A percentile compares a stretch with the other conserved stretches of the same genome.
These are phyloP conservation scores for Pelodytes ibericus DNA, from an alignment of 2,797 vertebrate genomes.

Conservation along the genomic window DNA sequence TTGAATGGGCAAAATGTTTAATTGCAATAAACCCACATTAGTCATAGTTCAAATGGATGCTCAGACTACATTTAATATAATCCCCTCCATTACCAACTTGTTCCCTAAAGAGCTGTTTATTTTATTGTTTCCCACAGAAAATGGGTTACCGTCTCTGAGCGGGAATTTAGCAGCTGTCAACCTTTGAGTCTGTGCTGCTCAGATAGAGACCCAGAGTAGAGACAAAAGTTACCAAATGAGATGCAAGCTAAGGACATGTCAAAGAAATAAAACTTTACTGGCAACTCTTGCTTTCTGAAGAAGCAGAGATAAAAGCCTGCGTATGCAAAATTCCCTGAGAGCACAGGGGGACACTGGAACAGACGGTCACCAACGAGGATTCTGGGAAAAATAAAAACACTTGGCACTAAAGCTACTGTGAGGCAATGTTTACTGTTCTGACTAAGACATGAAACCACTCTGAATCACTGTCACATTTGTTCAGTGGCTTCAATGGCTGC, in stretches of 20 bases:
- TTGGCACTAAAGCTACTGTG: slow-evolving; percentile 15
- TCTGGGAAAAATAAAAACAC: slow-evolving; percentile 13
- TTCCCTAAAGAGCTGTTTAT: slow-evolving; percentile 38
- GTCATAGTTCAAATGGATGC: slow-evolving; percentile 12
- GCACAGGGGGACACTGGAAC: slow-evolving; percentile 11
- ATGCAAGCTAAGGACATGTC: slow-evolving; percentile 9
- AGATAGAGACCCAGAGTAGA: slow-evolving; percentile 40
- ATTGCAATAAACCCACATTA: slow-evolving; percentile 25
- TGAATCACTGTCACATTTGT: slow-evolving; percentile 42
- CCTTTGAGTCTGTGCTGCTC: slow-evolving; percentile 28
- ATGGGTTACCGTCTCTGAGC: slow-evolving; percentile 37
- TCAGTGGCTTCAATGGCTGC: slow-evolving; percentile 33
- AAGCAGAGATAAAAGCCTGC: slow-evolving; percentile 28
- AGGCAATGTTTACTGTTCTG: slow-evolving; percentile 7
- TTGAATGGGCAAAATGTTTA: slow-evolving; percentile 1
- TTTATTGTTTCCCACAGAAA: slow-evolving; percentile 53
- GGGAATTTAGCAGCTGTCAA: slow-evolving; percentile 46
- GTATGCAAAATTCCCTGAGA: slow-evolving; percentile 21
- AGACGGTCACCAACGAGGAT: slow-evolving; percentile 6
- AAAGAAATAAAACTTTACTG: slow-evolving; percentile 35
- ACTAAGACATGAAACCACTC: slow-evolving; percentile 1
- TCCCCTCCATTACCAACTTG: slow-evolving; percentile 39
- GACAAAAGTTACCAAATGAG: slow-evolving; percentile 37
- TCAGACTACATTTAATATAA: slow-evolving; percentile 36
- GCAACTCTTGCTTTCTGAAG: slow-evolving; percentile 27